Evolutionary conservation across 2,113 vertebrate genomes (phyloP).

Genomic region (Bujurquina vittata): DNA sequence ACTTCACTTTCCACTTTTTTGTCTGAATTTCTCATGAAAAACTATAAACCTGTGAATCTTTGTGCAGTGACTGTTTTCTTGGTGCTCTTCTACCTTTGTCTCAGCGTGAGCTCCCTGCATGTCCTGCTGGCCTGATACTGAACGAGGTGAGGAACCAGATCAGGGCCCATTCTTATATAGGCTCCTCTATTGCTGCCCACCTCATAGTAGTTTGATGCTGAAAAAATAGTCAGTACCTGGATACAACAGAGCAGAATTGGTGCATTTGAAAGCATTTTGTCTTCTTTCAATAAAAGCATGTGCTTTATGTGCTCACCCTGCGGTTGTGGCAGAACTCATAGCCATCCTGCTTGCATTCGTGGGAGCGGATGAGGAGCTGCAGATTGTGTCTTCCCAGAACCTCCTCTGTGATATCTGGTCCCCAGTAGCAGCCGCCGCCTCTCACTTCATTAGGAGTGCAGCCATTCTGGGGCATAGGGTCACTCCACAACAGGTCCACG

Average conservation of each 20-base stretch:
- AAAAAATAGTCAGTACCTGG: constrained; percentile 95
- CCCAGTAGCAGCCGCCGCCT: constrained; percentile 92
- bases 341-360: constrained; percentile 94
- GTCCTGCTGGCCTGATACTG: constrained; percentile 90
- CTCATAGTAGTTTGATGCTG: constrained; percentile 96
- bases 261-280: not conserved
- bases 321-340: constrained; percentile 94
- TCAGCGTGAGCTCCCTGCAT: constrained; percentile 84
- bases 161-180: constrained; percentile 88
- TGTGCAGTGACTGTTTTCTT: not conserved
- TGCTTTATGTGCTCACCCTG: constrained; percentile 78
- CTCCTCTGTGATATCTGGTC: constrained; percentile 86
- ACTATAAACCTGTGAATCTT: not conserved
- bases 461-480: constrained; percentile 89
- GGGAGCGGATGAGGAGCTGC: constrained; percentile 91
- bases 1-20: not conserved
- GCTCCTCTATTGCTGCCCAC: constrained; percentile 94
- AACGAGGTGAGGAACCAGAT: constrained; percentile 87
- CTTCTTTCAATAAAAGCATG: not conserved
- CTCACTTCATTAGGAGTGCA: constrained; percentile 86
- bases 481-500: constrained; percentile 91
- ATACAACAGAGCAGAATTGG: not conserved
- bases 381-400: constrained; percentile 85
- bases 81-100: constrained; percentile 84
- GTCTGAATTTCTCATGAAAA: not conserved